These are phyloP conservation scores for Drosophila rubida DNA, from an alignment of 2,888 invertebrate species.

Conservation along the genomic window DNA sequence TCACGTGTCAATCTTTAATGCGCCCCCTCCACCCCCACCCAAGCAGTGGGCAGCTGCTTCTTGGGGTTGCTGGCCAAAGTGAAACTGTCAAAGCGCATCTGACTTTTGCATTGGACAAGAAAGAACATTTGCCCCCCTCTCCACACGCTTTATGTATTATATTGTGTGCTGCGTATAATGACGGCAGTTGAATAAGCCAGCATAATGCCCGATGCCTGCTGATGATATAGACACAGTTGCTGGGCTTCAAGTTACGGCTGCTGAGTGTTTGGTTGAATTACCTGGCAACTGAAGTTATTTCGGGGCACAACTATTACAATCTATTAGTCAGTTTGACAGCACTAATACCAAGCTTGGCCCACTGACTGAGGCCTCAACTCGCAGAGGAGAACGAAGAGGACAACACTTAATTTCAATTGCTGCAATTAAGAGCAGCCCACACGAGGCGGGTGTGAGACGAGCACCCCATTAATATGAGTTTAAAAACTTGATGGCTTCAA, in stretches of 20 bases:
- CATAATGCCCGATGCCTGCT: slow-evolving; percentile 32
- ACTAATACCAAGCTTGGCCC: slow-evolving; percentile 28
- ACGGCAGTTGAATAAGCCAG: slow-evolving; percentile 56
- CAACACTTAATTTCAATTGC: slow-evolving; percentile 79
- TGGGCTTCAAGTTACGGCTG: slow-evolving; percentile 47
- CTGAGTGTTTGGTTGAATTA: slow-evolving; percentile 54
- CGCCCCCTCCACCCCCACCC: slow-evolving; percentile 20
- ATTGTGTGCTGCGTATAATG: slow-evolving; percentile 53
- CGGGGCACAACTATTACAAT: slow-evolving; percentile 43
- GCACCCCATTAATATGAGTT: slow-evolving; percentile 64
- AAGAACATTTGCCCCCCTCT: slow-evolving; percentile 7
- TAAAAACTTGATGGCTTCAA: slow-evolving; percentile 70
- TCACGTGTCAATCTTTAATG: slow-evolving; percentile 83
- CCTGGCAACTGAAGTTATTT: slow-evolving; percentile 15
- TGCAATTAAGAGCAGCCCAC: slow-evolving; percentile 72
- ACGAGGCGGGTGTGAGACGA: slow-evolving; percentile 27
- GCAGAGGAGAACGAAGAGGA: slow-evolving; percentile 52
- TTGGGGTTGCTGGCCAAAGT: slow-evolving; percentile 37
- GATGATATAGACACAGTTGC: slow-evolving; percentile 25
- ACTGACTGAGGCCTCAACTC: slow-evolving; percentile 56
- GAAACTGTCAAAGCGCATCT: slow-evolving; percentile 74
- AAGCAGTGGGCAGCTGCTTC: slow-evolving; percentile 3
- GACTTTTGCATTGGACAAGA: slow-evolving; percentile 50
- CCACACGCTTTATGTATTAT: not conserved
- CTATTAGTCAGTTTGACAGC: slow-evolving; percentile 37